Conservation (phyloP, 2,888 invertebrate genomes). For the Agrochola lota region DNA sequence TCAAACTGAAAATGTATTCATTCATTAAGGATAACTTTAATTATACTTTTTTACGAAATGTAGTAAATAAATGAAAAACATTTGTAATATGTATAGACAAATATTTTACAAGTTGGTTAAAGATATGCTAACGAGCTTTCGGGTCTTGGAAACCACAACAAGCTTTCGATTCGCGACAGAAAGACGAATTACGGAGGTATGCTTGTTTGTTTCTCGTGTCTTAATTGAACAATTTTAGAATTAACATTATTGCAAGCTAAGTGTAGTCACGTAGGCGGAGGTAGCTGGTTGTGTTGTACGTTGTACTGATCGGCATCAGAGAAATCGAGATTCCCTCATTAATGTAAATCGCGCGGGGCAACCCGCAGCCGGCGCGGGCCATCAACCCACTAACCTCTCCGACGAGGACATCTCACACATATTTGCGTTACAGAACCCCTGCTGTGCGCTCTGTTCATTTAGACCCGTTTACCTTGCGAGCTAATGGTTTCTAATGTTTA, state of each 20-base stretch:
- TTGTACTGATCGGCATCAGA: constrained; percentile 80
- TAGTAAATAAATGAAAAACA: constrained; percentile 33
- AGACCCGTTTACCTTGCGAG: constrained; percentile 50
- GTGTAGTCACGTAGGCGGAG: constrained; percentile 79
- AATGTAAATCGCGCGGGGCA: constrained; percentile 82
- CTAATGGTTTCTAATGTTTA: constrained; percentile 63
- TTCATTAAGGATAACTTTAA: constrained; percentile 22
- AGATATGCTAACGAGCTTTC: constrained; percentile 70
- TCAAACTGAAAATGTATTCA: constrained; percentile 13
- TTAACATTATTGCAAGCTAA: constrained; percentile 71
- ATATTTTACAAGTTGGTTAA: constrained; percentile 59
- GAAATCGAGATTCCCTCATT: constrained; percentile 86
- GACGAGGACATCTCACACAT: constrained; percentile 72
- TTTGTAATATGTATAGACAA: constrained; percentile 31
- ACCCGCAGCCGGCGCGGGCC: constrained; percentile 74
- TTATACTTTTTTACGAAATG: constrained; percentile 17
- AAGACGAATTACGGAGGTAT: constrained; percentile 68
- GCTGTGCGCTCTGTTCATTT: constrained; percentile 31
- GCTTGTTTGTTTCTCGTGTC: constrained; percentile 72
- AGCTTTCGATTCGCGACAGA: constrained; percentile 62
- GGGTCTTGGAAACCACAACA: constrained; percentile 61
- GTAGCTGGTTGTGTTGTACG: constrained; percentile 77
- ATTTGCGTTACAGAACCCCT: constrained; percentile 56
- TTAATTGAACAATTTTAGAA: constrained; percentile 79
- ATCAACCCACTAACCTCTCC: constrained; percentile 86